Evolutionary conservation across 1,140 invertebrate species (phyloP), one percentile per base, ranked within the genome.

Genomic region (Plectrocnemia conspersa): DNA sequence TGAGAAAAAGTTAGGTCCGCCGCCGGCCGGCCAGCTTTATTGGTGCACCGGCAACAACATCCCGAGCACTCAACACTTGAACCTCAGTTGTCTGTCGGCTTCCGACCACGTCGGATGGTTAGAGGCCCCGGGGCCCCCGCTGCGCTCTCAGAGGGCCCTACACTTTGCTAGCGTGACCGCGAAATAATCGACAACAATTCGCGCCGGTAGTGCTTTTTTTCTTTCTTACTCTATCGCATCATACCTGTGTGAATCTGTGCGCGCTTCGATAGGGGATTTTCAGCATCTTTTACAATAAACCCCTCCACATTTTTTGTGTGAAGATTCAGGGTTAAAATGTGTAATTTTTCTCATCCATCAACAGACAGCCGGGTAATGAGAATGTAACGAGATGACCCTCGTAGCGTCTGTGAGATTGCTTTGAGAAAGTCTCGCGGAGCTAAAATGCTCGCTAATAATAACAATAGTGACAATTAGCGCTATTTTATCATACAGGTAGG

Each of bases 1-100:
- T 47, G 44, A 47, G 44, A 47, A 47, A 47, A 47, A 47, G 18
- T 32, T 23, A 32, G 27, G 44, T 47, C 44, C 23, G 44, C 13
- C 25, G n/a, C 21, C 42, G 27, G 44, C 33, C 44, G 15, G 44
- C 13, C 25, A 19, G 42, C 42, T 38, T 38, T 38, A 38, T 38
- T 38, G 35, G 42, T 7, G 42, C 44, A 27, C 44, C 44, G 23
- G n/a, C 24, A 9, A 15, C 44, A 27, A 23, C 44, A 47, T 47
- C 44, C 44, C 44, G 33, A n/a, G 21, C 42, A 45, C 42, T 45
- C 44, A 47, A 32, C 44, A 47, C 41, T 44, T 44, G 19, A 21
- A 19, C 44, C 44, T 47, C 44, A 47, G 44, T 47, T 47, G 44
- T 47, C 44, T 27, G 44, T 27, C 44, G 44, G 44, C 44, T 25